phyloP scores from a whole-genome alignment of 2,888 invertebrate species.

The Sarcophaga rosellei region DNA sequence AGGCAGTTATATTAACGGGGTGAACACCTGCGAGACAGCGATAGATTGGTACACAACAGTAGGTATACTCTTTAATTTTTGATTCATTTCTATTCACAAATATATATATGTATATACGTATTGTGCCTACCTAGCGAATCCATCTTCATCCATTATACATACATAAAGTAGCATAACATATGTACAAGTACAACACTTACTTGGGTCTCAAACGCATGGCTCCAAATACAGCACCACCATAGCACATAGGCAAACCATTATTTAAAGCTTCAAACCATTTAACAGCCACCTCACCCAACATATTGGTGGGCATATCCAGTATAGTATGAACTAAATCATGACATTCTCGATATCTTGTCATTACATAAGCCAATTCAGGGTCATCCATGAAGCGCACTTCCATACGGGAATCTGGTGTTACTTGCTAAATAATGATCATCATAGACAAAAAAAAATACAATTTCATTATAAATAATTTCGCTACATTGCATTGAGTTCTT shows the following conservation, averaged over 20 bases:
- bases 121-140: no score
- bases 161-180: no score
- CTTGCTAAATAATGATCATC: slow-evolving; percentile 82
- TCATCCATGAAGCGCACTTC: slow-evolving; percentile 96
- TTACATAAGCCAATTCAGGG: slow-evolving; percentile 93
- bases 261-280: slow-evolving; percentile 99
- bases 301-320: slow-evolving; percentile 95
- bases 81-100: no score
- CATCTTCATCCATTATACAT: no score
- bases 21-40: no score
- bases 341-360: slow-evolving; percentile 98
- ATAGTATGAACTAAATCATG: slow-evolving; percentile 97
- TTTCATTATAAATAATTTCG: background rate
- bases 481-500: slow-evolving; percentile 38
- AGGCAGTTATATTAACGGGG: no score
- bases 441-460: slow-evolving; percentile 19
- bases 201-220: slow-evolving; percentile 92
- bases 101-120: no score
- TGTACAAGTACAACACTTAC: slow-evolving; percentile 71
- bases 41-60: no score
- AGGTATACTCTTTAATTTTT: no score
- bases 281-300: slow-evolving; percentile 95
- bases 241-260: slow-evolving; percentile 97
- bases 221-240: slow-evolving; percentile 95
- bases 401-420: slow-evolving; percentile 95